A percentile compares a stretch with the other conserved stretches of the same genome.
These are phyloP conservation scores for Paelopatides confundens DNA, from an alignment of 53 echinoderm and acorn worm genomes.

Conservation along the genomic window DNA sequence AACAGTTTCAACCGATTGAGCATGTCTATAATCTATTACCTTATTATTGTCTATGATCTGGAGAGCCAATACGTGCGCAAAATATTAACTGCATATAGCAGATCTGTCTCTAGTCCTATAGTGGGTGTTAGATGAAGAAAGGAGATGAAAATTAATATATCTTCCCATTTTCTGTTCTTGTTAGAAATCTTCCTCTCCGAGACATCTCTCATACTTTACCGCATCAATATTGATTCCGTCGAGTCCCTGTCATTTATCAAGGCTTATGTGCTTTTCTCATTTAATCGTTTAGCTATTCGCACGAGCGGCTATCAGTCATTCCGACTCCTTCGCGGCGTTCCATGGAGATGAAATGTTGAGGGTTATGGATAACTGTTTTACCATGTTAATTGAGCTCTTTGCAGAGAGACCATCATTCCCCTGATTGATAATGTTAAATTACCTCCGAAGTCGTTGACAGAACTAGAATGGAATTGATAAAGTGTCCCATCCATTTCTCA, in stretches of 20 bases:
- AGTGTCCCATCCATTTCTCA: slow-evolving; percentile 8
- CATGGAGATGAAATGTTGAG: slow-evolving; percentile 18
- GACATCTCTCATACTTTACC: slow-evolving; percentile 25
- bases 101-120: not conserved
- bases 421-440: slow-evolving; percentile 10
- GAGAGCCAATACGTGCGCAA: not conserved
- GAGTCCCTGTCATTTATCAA: slow-evolving; percentile 41
- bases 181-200: not conserved
- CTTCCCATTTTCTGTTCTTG: slow-evolving; percentile 19
- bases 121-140: not conserved
- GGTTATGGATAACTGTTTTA: slow-evolving; percentile 37
- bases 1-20: not conserved
- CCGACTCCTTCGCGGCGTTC: slow-evolving; percentile 25
- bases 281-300: slow-evolving; percentile 45
- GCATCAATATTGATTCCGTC: slow-evolving; percentile 41
- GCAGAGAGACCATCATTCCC: slow-evolving; percentile 6
- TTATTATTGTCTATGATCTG: not conserved
- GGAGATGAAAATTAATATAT: slow-evolving; percentile 30
- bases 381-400: slow-evolving; percentile 31
- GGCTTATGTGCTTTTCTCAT: slow-evolving; percentile 41
- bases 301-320: slow-evolving; percentile 31
- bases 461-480: not conserved
- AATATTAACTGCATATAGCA: not conserved
- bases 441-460: slow-evolving; percentile 3
- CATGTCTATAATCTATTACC: not conserved